These are phyloP conservation scores for Aulostomus chinensis DNA, from an alignment of 2,797 vertebrate species.

Conservation along the genomic window DNA sequence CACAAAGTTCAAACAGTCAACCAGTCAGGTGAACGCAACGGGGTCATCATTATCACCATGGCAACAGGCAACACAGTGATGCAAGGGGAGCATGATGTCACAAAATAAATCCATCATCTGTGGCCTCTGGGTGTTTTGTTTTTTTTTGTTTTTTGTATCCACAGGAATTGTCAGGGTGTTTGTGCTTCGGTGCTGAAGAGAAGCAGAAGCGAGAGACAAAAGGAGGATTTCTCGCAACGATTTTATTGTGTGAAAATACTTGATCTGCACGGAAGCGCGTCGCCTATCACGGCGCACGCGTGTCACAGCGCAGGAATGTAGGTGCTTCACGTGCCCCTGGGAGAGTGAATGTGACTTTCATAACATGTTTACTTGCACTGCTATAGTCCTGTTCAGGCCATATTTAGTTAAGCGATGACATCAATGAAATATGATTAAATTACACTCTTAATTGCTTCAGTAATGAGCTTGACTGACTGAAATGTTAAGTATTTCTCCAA, in stretches of 20 bases:
- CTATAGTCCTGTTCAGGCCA: no score
- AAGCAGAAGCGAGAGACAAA: constrained; percentile 25
- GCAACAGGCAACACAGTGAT: constrained; percentile 63
- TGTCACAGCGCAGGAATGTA: constrained; percentile 51
- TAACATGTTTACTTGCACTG: no score
- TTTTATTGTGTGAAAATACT: constrained; percentile 68
- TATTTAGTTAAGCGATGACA: no score
- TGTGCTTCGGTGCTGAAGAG: constrained; percentile 10
- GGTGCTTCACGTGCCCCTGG: constrained; percentile 49
- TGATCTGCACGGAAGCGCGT: constrained; percentile 31
- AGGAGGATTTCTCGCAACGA: constrained; percentile 35
- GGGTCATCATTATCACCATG: constrained; percentile 43
- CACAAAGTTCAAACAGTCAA: constrained; percentile 24
- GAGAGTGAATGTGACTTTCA: constrained; percentile 13
- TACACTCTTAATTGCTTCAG: no score
- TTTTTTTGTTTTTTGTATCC: no score
- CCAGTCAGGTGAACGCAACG: constrained; percentile 13
- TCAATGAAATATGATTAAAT: no score
- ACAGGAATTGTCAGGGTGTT: constrained; percentile 33
- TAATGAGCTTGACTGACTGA: no score
- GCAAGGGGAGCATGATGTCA: constrained; percentile 58
- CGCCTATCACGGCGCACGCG: constrained; percentile 40
- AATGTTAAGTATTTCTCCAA: no score
- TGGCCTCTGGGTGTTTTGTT: constrained; percentile 41
- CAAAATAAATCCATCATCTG: constrained; percentile 42